Percentiles rank a stretch among this genome's conserved stretches.
These are phyloP conservation scores for Perizoma affinitatum DNA, from an alignment of 2,888 invertebrate species.

Conservation along the genomic window DNA sequence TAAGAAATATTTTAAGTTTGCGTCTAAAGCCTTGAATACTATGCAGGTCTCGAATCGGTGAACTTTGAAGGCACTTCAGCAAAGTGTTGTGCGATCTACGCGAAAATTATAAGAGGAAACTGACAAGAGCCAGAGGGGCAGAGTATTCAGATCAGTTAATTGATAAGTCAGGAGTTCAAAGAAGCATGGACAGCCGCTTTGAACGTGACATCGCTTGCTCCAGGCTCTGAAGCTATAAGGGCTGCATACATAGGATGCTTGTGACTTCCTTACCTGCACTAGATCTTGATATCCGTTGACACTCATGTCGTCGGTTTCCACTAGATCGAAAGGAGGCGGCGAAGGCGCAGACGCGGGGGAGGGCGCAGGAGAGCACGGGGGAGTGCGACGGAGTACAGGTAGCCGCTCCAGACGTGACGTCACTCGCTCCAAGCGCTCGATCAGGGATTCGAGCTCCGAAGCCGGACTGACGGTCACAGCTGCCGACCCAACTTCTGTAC, in stretches of 20 bases:
- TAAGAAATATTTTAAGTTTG: no score
- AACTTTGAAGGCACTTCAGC: no score
- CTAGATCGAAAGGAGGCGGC: slow-evolving; percentile 49
- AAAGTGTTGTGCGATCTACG: no score
- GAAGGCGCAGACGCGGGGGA: slow-evolving; percentile 53
- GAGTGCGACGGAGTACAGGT: slow-evolving; percentile 61
- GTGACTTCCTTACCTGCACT: slow-evolving; percentile 70
- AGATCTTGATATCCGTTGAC: slow-evolving; percentile 90
- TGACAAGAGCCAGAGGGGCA: no score
- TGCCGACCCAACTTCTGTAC: slow-evolving; percentile 76
- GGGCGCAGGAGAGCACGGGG: slow-evolving; percentile 61
- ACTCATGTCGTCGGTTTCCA: slow-evolving; percentile 85
- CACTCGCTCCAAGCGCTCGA: slow-evolving; percentile 89
- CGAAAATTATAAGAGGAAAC: no score
- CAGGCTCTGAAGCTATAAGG: not conserved
- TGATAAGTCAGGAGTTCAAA: no score
- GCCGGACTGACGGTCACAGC: slow-evolving; percentile 71
- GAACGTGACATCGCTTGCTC: no score
- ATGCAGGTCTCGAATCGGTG: no score
- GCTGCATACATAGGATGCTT: not conserved
- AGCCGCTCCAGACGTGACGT: slow-evolving; percentile 88
- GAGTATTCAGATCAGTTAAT: no score
- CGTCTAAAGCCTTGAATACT: no score
- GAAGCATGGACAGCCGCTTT: no score
- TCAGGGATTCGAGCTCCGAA: slow-evolving; percentile 87